These are phyloP conservation scores for Cheilosia variabilis DNA, from an alignment of 2,888 invertebrate genomes.

Conservation along the genomic window DNA sequence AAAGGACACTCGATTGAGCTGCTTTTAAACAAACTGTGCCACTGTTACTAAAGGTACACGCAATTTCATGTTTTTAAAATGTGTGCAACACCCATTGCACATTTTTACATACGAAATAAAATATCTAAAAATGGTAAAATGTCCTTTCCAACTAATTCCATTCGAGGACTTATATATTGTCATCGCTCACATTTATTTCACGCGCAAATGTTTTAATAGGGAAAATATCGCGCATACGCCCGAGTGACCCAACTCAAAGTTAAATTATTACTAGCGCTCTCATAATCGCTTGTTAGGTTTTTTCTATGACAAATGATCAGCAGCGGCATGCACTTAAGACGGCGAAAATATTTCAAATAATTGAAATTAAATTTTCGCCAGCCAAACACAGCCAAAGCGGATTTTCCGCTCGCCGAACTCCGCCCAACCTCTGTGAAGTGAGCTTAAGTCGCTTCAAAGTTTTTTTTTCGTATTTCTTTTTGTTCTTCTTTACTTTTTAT, in stretches of 20 bases:
- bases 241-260: constrained; percentile 41
- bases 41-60: no score
- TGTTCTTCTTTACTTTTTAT: not conserved
- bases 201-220: not conserved
- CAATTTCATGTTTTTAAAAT: no score
- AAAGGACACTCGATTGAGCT: no score
- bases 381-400: constrained; percentile 43
- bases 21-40: no score
- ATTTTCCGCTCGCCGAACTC: constrained; percentile 32
- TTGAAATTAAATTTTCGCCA: constrained; percentile 41
- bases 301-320: constrained; percentile 61
- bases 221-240: constrained; percentile 52
- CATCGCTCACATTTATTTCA: no score
- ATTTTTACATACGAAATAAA: no score
- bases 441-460: not conserved
- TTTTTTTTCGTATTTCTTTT: not conserved
- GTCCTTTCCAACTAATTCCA: not conserved
- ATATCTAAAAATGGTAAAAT: no score
- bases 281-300: not conserved
- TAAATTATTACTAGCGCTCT: not conserved
- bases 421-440: not conserved
- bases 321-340: constrained; percentile 26
- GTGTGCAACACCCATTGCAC: no score
- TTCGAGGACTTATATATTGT: not conserved
- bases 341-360: constrained; percentile 46